Conservation (phyloP, 2,797 vertebrate genomes). For the Loris lydekkerianus region DNA sequence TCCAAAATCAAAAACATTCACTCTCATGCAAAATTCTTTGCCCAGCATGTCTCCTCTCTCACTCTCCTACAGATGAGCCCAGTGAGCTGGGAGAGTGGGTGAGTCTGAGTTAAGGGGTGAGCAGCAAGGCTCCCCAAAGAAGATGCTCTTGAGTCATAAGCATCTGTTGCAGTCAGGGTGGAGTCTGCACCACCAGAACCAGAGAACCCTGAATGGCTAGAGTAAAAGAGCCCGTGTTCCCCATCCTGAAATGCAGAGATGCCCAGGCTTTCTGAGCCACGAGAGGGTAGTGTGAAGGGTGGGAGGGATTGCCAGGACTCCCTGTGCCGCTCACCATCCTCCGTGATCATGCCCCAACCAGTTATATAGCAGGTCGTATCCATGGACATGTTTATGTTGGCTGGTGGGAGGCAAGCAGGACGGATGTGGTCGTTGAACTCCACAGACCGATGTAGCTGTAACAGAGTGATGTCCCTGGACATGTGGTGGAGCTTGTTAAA, state of each 20-base stretch:
- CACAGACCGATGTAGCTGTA: slow-evolving; percentile 22
- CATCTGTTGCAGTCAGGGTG: neutral
- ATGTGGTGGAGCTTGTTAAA: neutral
- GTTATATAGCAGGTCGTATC: slow-evolving; percentile 14
- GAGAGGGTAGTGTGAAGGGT: neutral
- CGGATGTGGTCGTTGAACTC: neutral
- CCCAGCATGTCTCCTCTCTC: neutral
- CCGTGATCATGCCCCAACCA: slow-evolving; percentile 54
- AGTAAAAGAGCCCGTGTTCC: neutral
- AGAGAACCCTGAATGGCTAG: neutral
- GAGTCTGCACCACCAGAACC: neutral
- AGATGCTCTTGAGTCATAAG: neutral
- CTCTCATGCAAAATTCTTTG: neutral
- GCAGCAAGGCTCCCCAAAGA: neutral
- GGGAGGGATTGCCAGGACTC: no score
- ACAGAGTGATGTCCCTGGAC: slow-evolving; percentile 16
- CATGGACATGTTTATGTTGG: accelerated
- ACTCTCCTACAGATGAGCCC: neutral
- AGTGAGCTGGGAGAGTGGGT: neutral
- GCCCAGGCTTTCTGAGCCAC: neutral
- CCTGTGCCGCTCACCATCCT: neutral
- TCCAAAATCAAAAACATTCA: slow-evolving; percentile 17
- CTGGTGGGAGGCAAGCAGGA: neutral
- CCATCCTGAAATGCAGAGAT: neutral
- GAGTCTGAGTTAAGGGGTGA: neutral